Evolutionary conservation across 2,113 vertebrate species (phyloP), one percentile per base, ranked within the genome.

Genomic region (Sisor rabdophorus): DNA sequence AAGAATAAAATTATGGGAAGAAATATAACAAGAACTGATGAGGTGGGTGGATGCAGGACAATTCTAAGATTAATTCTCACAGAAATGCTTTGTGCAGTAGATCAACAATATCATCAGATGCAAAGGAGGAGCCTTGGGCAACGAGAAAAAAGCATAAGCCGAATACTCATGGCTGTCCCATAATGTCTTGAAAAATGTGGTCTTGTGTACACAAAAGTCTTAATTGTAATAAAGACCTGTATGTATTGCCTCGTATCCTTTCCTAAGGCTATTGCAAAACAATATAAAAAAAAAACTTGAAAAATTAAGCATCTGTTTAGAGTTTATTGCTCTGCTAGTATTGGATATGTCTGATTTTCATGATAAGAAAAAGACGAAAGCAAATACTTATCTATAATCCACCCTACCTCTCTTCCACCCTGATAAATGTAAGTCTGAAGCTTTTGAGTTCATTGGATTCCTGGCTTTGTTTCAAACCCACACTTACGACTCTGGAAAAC

Each of bases 11-110:
- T 20, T 28, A 79, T 75, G 60, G 55, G 50, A 65, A 64, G 28
- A 71, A 61, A 12, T 65, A 73, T 63, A 44, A 77, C 30, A 81
- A 20, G 64, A 64, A n/a, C 3, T 44, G 40, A 76, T 36, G 85
- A 81, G 77, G 85, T 83, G 80, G 87, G 86, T 85, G 84, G 80
- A 59, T 28, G 26, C 16, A 47, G 77, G 89, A 81, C 86, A 86
- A 84, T 87, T 93, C 94, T 96, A 96, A 93, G 90, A 87, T 94
- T 92, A 94, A 86, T 90, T 94, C 93, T 94, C 36, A 93, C 86
- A 82, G 94, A 91, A 90, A 93, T 86, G 90, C 95, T 97, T 91
- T 90, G 90, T 89, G 90, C 85, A 88, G 89, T 90, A 93, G 88
- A 92, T 87, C 87, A 87, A 87, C 78, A 69, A 69, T 60, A 83